phyloP scores from a whole-genome alignment of 2,797 vertebrate genomes.

The Chiloscyllium punctatum region DNA sequence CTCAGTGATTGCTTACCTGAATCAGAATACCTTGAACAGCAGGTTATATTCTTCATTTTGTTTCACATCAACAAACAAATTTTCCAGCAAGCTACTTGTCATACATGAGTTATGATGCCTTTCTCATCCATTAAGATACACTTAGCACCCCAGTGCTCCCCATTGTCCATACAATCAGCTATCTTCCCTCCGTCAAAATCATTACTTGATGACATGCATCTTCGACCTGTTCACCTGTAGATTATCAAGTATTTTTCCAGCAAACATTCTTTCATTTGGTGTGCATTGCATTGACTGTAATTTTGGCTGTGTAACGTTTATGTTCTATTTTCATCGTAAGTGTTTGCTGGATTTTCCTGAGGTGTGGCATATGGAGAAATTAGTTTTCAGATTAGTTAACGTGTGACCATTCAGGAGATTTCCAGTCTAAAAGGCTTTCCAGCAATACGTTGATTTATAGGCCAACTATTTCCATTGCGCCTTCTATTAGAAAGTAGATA shows the following conservation, averaged over 20 bases:
- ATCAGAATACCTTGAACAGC: background rate
- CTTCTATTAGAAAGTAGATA: background rate
- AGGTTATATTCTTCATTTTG: background rate
- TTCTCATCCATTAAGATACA: background rate
- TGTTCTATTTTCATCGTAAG: background rate
- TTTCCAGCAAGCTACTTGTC: background rate
- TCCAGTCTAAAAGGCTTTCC: background rate
- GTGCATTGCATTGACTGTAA: background rate
- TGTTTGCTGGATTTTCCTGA: background rate
- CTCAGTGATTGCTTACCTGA: background rate
- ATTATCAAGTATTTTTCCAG: background rate
- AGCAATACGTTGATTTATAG: background rate
- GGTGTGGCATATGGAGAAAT: background rate
- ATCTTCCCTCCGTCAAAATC: background rate
- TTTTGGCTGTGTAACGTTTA: background rate
- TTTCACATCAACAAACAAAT: background rate
- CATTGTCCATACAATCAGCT: background rate
- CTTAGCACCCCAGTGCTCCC: background rate
- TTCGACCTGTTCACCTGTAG: background rate
- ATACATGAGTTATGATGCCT: slow-evolving; percentile 9
- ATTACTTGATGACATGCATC: background rate
- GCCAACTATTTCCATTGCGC: background rate
- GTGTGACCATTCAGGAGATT: background rate
- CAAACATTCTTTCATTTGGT: background rate
- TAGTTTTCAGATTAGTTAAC: background rate